A percentile compares a stretch with the other conserved stretches of the same genome.
phyloP scores from a whole-genome alignment of 2,113 vertebrate species.

The Rhabdornis inornatus region DNA sequence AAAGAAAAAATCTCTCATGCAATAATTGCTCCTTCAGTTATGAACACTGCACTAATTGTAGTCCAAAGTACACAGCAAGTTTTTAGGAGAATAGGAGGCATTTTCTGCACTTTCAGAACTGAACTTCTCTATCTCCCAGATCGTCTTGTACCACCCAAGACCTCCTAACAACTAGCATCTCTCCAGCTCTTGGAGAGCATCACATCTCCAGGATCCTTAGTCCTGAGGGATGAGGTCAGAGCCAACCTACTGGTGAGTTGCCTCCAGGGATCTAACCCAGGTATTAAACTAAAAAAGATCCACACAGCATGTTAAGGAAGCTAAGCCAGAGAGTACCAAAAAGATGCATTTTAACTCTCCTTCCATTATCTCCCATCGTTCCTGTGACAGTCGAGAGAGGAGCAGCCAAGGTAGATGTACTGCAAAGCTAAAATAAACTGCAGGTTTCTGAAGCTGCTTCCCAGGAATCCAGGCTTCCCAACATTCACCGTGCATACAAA shows the following conservation, averaged over 20 bases:
- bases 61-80: neutral
- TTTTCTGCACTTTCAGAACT: neutral
- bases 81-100: neutral
- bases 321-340: neutral
- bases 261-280: neutral
- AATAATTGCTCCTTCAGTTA: neutral
- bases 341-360: neutral
- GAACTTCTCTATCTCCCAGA: neutral
- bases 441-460: neutral
- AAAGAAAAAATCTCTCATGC: neutral
- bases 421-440: neutral
- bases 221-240: neutral
- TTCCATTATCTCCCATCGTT: neutral
- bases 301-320: neutral
- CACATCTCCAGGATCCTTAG: neutral
- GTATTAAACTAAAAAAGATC: neutral
- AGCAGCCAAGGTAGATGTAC: neutral
- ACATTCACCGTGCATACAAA: neutral
- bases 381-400: neutral
- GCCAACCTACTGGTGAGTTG: neutral
- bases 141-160: accelerated
- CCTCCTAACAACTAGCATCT: neutral
- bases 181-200: neutral
- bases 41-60: neutral
- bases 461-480: neutral